A percentile compares a stretch with the other conserved stretches of the same genome.
Conservation (phyloP, 2,113 vertebrate species). For the Atrichornis clamosus region DNA sequence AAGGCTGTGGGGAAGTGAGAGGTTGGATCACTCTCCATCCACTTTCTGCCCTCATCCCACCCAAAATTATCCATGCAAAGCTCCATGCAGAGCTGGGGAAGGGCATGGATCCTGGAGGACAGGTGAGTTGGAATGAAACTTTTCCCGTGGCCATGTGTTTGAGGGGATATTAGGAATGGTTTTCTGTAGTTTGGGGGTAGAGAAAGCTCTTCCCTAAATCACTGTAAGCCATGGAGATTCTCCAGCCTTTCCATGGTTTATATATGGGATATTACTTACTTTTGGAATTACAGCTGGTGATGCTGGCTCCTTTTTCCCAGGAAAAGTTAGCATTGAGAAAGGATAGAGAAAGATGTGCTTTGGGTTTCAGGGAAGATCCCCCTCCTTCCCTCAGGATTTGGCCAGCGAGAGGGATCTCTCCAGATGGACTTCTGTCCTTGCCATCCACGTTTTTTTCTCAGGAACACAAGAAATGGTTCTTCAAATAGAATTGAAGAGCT, state of each 20-base stretch:
- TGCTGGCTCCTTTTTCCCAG: not conserved
- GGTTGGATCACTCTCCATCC: not conserved
- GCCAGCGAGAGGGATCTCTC: not conserved
- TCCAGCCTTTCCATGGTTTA: not conserved
- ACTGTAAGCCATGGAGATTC: not conserved
- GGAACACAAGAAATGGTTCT: not conserved
- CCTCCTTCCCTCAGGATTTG: accelerated
- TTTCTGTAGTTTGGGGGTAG: not conserved
- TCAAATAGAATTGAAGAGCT: not conserved
- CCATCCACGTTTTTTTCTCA: not conserved
- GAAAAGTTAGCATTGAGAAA: accelerated
- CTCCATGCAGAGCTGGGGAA: not conserved
- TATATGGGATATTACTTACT: not conserved
- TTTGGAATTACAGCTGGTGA: not conserved
- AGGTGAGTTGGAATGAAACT: not conserved
- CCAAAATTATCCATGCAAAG: not conserved
- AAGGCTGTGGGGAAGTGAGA: not conserved
- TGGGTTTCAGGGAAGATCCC: not conserved
- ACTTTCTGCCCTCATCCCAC: not conserved
- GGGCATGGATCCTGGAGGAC: not conserved
- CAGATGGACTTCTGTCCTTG: not conserved
- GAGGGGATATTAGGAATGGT: not conserved
- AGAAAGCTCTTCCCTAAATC: not conserved
- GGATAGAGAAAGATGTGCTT: not conserved
- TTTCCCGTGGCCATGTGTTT: accelerated